Evolutionary conservation across 1,140 invertebrate genomes (phyloP), one percentile per base, ranked within the genome.

Genomic region (Formica selysi): DNA sequence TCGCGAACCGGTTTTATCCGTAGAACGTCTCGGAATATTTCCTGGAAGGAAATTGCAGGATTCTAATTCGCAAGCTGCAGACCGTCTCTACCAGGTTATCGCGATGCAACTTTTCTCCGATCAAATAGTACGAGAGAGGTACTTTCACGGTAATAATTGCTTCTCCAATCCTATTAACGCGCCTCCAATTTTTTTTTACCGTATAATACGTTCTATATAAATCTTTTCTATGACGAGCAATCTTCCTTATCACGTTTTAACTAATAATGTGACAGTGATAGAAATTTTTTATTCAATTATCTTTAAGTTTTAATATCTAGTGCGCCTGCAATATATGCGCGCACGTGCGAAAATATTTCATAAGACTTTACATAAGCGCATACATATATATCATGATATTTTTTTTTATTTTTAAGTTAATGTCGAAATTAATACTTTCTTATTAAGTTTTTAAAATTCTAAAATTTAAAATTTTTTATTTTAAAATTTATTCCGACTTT

Each of bases 1-100:
- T 64, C 26, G 73, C 81, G 22, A 85, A 85, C 73, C 71, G 81
- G 81, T 78, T 85, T 64, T 78, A 59, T 67, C 59, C 22, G 71
- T 65, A 38, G 62, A 85, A 78, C 74, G 44, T 85, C 74, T 38
- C 32, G 73, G 19, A 61, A 78, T 85, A 85, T 85, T 85, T 85
- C 81, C 81, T 85, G 81, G 62, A 78, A 85, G 81, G 81, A 85
- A 85, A 85, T 85, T 85, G 73, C 70, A 85, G 22, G 73, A 85
- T 85, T 78, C 71, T 78, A 85, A 85, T 85, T 85, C 62, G 74
- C 79, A 73, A 54, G 38, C 38, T 81, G 67, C 67, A 61, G 51
- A 32, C 32, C 41, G 26, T 76, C 13, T 26, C 74, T 85, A 51
- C 10, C 16, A 16, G 48, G 48, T 54, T 73, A 83, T 83, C 81